Conservation (phyloP, 2,113 vertebrate genomes). For the Gallinago paraguaiae region DNA sequence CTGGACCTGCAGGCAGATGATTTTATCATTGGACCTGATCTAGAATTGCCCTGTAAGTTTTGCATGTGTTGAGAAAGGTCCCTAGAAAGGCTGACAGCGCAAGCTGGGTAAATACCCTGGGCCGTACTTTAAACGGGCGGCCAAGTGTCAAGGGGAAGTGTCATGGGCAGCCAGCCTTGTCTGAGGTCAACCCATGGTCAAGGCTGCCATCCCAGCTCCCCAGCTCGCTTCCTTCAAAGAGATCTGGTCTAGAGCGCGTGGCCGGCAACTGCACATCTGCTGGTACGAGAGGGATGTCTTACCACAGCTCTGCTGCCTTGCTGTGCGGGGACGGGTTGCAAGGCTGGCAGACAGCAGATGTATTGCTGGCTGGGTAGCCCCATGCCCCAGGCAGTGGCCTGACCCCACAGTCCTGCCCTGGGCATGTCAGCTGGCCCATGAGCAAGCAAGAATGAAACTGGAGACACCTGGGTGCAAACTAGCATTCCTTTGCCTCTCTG, state of each 20-base stretch:
- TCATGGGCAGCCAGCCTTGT: accelerated
- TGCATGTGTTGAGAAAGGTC: neutral
- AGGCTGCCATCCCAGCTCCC: neutral
- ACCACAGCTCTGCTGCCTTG: neutral
- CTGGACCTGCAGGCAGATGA: neutral
- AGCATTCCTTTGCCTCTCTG: neutral
- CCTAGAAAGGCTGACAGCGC: neutral
- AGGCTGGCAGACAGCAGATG: neutral
- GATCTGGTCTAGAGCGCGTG: neutral
- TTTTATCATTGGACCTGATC: neutral
- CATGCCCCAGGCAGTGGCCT: neutral
- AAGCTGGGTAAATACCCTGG: neutral
- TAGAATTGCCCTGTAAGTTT: neutral
- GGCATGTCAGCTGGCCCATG: neutral
- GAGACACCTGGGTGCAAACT: accelerated
- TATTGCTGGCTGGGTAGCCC: neutral
- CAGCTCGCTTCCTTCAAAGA: neutral
- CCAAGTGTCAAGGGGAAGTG: neutral
- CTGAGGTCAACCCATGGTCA: neutral
- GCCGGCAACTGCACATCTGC: neutral
- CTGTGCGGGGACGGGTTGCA: accelerated
- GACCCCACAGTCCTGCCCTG: neutral
- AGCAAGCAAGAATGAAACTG: neutral
- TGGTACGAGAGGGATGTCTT: neutral
- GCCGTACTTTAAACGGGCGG: neutral